These are phyloP conservation scores for Thamnaconus septentrionalis DNA, from an alignment of 2,113 vertebrate species.

Conservation along the genomic window DNA sequence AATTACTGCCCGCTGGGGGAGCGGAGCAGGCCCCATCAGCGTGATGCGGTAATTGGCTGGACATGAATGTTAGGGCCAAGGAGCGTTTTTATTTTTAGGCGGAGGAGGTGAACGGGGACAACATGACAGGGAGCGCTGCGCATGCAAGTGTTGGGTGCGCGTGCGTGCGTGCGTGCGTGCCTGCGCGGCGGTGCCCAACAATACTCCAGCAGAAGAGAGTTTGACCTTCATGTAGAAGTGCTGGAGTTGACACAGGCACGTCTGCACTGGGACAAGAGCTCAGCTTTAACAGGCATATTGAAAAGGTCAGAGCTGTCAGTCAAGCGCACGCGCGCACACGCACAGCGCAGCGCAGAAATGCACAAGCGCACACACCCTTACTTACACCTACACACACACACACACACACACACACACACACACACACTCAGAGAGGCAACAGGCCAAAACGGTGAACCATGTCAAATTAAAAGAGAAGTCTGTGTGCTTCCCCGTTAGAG, in stretches of 20 bases:
- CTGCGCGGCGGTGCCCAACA: conserved; percentile 9
- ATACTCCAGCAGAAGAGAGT: conserved; percentile 56
- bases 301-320: conserved; percentile 81
- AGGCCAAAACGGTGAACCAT: conserved; percentile 66
- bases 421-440: conserved; percentile 36
- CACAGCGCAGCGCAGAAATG: conserved; percentile 23
- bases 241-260: conserved; percentile 75
- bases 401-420: conserved; percentile 15
- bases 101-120: conserved; percentile 42
- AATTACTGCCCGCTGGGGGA: conserved; percentile 65
- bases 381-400: conserved; percentile 9
- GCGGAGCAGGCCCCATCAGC: conserved; percentile 54
- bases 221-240: conserved; percentile 78
- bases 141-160: conserved; percentile 7
- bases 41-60: conserved; percentile 73
- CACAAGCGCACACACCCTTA: conserved; percentile 15
- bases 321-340: conserved; percentile 49
- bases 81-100: conserved; percentile 66
- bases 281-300: conserved; percentile 77
- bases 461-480: conserved; percentile 72
- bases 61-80: conserved; percentile 52
- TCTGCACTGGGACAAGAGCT: conserved; percentile 74
- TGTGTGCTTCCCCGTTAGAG: conserved; percentile 49
- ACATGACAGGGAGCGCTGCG: conserved; percentile 49
- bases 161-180: conserved; percentile 28